Evolutionary conservation across 1,140 invertebrate species (phyloP), one percentile per base, ranked within the genome.

Genomic region (Drosophila takahashii): DNA sequence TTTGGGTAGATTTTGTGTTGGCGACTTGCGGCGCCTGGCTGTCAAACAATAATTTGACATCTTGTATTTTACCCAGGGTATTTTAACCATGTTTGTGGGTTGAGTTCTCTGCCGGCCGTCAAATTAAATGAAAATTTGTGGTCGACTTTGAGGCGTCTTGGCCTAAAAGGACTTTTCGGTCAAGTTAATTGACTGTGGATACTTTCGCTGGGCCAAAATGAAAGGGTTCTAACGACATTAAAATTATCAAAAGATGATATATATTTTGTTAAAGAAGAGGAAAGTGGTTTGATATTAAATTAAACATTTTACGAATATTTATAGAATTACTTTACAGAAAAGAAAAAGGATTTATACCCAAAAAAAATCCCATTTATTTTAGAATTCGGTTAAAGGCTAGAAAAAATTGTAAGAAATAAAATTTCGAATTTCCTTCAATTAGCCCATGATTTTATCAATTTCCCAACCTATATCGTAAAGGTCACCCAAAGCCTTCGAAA

Each of bases 61-160:
- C 65, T 75, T 51, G 53, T 57, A 32, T 54, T 56, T 71, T 64
- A 62, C 18, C 29, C 34, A 41, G 22, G 15, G 13, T 22, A 39
- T 39, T 10, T 34, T 36, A 37, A 7, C 9, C 1, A 32, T 6
- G 7, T 27, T 36, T 4, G 32, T 7, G 16, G 29, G 27, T 18
- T 59, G 36, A 32, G 34, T 32, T n/a, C 11, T 8, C 26, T 9
- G 47, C n/a, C 15, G 9, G 26, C 42, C 32, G 29, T 74, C 50
- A 74, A 74, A 64, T 74, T 74, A 76, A 77, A 77, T 77, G 65
- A 70, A 77, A 77, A 77, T 61, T 60, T 61, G 74, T 77, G 56
- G 74, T 70, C 26, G 64, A 39, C 64, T 69, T 60, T 77, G 34
- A 67, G 54, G 72, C 54, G 73, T 50, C 47, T 39, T 53, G 36